Evolutionary conservation across 2,888 invertebrate genomes (phyloP).

Genomic region (Drosophila prolongata): DNA sequence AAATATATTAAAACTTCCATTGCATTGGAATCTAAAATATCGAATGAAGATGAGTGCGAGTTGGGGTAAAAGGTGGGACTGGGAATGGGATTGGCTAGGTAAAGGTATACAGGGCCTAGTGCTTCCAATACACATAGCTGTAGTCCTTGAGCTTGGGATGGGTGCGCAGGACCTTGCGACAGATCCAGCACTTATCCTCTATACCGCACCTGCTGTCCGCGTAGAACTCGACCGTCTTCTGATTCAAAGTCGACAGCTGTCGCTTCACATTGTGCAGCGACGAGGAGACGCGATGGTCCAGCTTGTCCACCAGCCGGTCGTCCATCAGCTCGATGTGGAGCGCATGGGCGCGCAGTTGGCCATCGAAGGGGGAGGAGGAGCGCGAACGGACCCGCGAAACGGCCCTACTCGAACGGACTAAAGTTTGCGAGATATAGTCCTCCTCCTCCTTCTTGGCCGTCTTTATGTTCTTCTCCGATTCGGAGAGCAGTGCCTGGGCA

Average conservation of each 20-base stretch:
- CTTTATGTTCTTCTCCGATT: constrained; percentile 85
- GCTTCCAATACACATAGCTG: constrained; percentile 77
- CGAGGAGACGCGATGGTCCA: constrained; percentile 84
- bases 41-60: constrained; percentile 15
- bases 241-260: constrained; percentile 82
- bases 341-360: constrained; percentile 73
- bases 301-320: constrained; percentile 83
- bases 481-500: constrained; percentile 87
- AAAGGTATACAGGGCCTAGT: constrained; percentile 30
- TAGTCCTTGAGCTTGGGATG: constrained; percentile 83
- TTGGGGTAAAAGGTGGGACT: not conserved
- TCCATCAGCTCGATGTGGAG: constrained; percentile 83
- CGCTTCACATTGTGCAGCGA: constrained; percentile 84
- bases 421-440: constrained; percentile 77
- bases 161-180: constrained; percentile 82
- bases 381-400: constrained; percentile 79
- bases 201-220: constrained; percentile 84
- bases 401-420: constrained; percentile 81
- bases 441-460: constrained; percentile 80
- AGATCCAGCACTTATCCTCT: constrained; percentile 83
- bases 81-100: not conserved
- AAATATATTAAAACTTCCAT: not conserved
- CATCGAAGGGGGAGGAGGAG: constrained; percentile 64
- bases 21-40: constrained; percentile 2
- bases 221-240: constrained; percentile 83